Base-by-base conservation (phyloP, 2,113 vertebrate species). In the Neolamprologus longior region DNA sequence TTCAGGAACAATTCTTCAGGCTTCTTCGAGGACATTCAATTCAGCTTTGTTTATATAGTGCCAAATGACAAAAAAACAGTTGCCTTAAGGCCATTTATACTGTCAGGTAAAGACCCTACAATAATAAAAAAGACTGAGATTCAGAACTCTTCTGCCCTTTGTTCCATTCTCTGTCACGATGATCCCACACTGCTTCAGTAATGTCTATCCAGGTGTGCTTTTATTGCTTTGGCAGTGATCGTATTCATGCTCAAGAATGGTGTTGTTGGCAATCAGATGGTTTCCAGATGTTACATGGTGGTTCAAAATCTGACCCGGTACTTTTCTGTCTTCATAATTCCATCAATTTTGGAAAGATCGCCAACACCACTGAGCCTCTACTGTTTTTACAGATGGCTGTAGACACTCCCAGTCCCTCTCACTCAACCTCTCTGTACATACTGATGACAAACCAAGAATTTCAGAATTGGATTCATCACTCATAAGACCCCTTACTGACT, bases 151-250 rank as follows among this genome's bases (percentile, higher is more conserved):
- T 63, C 28, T 63, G 58, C 58, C 58, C 0, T 63, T 63, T 35
- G 17, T 12, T 63, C 31, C 31, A 63, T 63, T 63, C 58, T 63
- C 58, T 63, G 31, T 35, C 31, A 63, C 0, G 31, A 63, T 63
- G 58, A 35, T 63, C 58, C 58, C 58, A 63, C 9, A 3, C 58
- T 63, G 58, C 58, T 35, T 63, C 61, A 66, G 61, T 35, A 7
- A 66, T 66, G 61, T n/a, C 61, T 66, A n/a, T 66, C 9, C 61
- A 66, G 61, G 61, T 63, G 58, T 63, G 58, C 31, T 63, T 66
- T 66, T 66, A 66, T 35, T 66, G 61, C 61, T 66, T 35, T 66
- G 61, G 17, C 3, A 35, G 31, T 0, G 31, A 35, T n/a, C 61
- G 0, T 63, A 63, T 63, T n/a, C 61, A 66, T 5, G 4, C 31